Evolutionary conservation across 2,888 invertebrate genomes (phyloP).

Genomic region (Acanthosepion esculentum): DNA sequence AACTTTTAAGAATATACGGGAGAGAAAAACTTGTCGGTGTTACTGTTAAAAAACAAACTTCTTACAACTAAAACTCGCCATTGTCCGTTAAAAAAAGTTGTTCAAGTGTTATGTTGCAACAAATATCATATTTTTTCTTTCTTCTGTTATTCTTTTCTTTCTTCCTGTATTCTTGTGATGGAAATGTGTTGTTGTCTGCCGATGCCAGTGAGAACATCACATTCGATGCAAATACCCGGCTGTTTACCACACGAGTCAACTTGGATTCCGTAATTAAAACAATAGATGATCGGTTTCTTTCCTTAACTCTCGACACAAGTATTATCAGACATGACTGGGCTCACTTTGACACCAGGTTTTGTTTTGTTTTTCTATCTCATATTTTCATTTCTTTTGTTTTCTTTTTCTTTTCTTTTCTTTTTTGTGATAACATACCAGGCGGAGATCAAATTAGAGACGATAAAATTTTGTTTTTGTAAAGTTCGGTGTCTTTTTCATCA

Average conservation of each 20-base stretch:
- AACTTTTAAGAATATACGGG: no score
- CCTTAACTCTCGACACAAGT: not conserved
- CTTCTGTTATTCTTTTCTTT: not conserved
- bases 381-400: no score
- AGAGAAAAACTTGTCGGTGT: not conserved
- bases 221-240: not conserved
- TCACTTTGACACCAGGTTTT: slow-evolving; percentile 39
- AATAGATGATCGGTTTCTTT: slow-evolving; percentile 34
- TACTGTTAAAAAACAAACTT: no score
- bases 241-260: not conserved
- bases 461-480: no score
- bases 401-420: no score
- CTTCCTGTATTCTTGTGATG: not conserved
- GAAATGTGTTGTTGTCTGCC: not conserved
- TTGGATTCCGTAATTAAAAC: not conserved
- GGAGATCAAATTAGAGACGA: no score
- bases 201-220: not conserved
- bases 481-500: no score
- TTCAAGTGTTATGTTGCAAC: not conserved
- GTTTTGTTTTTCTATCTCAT: no score
- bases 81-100: no score
- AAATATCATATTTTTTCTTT: not conserved
- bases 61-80: no score
- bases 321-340: slow-evolving; percentile 36
- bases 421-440: no score